Conservation (phyloP, 2,113 vertebrate species). For the Mobula hypostoma region DNA sequence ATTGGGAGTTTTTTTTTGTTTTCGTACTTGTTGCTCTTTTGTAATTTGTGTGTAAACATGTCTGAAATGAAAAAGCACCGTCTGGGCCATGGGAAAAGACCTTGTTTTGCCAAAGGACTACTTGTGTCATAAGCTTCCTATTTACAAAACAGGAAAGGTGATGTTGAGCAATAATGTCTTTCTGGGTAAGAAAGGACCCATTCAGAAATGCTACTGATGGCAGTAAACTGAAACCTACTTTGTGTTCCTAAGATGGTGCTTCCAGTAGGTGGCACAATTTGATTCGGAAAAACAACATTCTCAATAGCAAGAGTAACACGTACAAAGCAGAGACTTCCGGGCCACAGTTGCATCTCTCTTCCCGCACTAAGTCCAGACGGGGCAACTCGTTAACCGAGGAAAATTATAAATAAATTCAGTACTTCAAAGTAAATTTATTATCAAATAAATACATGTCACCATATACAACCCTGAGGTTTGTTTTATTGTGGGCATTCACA, state of each 20-base stretch:
- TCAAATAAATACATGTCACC: too few species aligned
- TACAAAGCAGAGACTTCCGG: background rate
- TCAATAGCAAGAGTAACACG: background rate
- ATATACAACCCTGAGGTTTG: too few species aligned
- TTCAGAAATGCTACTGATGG: background rate
- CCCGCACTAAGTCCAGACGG: too few species aligned
- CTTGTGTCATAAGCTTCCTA: background rate
- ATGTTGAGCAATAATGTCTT: background rate
- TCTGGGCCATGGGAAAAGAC: background rate
- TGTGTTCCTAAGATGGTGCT: background rate
- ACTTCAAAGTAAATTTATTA: too few species aligned
- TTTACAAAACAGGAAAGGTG: background rate
- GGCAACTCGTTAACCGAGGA: too few species aligned
- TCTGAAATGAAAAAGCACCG: too few species aligned
- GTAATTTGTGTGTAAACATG: background rate
- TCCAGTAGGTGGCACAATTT: constrained; percentile 35
- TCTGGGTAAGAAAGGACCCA: background rate
- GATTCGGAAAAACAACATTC: background rate
- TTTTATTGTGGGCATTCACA: too few species aligned
- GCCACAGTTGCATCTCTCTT: too few species aligned
- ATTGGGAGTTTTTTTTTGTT: too few species aligned
- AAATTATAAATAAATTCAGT: background rate
- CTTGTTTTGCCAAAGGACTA: background rate
- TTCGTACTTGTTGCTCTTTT: background rate
- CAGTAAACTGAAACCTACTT: background rate